phyloP scores from a whole-genome alignment of 2,888 invertebrate species.

The Pammene aurita region DNA sequence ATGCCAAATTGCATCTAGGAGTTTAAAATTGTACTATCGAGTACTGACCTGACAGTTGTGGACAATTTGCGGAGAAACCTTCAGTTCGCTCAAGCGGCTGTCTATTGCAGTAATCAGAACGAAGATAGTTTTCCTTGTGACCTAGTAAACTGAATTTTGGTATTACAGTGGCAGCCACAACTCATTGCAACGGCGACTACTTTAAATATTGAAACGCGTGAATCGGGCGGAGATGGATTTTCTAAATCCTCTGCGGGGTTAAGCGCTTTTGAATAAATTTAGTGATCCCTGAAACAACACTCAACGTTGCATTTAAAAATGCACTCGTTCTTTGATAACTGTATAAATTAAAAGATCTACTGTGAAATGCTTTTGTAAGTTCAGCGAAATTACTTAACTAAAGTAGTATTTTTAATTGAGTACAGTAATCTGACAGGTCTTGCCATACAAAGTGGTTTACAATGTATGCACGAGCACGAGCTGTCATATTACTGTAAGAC shows the following conservation, averaged over 20 bases:
- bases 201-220: conserved; percentile 27
- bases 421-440: too few relatives aligned
- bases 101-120: conserved; percentile 33
- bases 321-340: neutral
- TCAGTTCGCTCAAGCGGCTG: neutral
- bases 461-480: too few relatives aligned
- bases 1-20: conserved; percentile 67
- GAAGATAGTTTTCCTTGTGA: conserved; percentile 29
- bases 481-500: too few relatives aligned
- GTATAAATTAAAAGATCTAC: neutral
- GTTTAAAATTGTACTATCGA: conserved; percentile 48
- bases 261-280: conserved; percentile 19
- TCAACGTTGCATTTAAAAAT: conserved; percentile 5
- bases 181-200: conserved; percentile 1
- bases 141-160: conserved; percentile 32
- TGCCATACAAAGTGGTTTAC: too few relatives aligned
- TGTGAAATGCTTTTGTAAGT: conserved; percentile 9
- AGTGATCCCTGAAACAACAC: conserved; percentile 7
- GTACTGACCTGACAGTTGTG: conserved; percentile 2
- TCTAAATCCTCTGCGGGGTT: conserved; percentile 1
- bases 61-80: conserved; percentile 5
- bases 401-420: too few relatives aligned
- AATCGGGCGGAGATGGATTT: conserved; percentile 25
- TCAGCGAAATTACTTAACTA: conserved; percentile 1
- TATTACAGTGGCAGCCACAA: conserved; percentile 9